A percentile compares a stretch with the other conserved stretches of the same genome.
phyloP scores from a whole-genome alignment of 2,888 invertebrate genomes.

The Papilio demoleus region DNA sequence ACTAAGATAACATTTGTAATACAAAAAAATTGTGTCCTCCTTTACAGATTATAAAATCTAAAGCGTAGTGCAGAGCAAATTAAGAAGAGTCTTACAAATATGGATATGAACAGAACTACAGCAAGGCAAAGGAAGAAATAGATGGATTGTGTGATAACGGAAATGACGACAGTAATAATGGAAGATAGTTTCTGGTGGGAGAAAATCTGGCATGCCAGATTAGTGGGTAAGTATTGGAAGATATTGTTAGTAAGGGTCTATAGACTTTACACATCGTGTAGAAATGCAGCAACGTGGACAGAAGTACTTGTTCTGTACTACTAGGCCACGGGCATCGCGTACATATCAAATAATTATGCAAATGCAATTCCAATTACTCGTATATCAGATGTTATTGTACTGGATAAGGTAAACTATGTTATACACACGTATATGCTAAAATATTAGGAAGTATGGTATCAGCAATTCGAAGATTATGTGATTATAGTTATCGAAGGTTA shows the following conservation, averaged over 20 bases:
- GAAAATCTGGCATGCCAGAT: too few relatives aligned
- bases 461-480: constrained; percentile 9
- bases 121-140: too few relatives aligned
- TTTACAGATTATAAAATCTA: neutral
- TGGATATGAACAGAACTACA: too few relatives aligned
- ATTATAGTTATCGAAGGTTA: constrained; percentile 14
- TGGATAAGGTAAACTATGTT: neutral
- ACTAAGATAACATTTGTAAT: neutral
- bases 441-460: constrained; percentile 3
- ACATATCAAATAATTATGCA: neutral
- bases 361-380: neutral
- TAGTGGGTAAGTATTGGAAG: too few relatives aligned
- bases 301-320: neutral
- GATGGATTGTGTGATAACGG: too few relatives aligned
- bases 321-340: neutral
- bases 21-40: neutral
- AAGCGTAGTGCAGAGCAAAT: neutral
- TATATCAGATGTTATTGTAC: neutral
- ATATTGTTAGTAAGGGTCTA: too few relatives aligned
- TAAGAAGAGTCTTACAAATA: neutral
- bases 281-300: neutral
- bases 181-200: too few relatives aligned
- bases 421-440: neutral
- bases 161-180: too few relatives aligned
- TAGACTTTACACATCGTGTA: too few relatives aligned